Evolutionary conservation across 2,888 invertebrate species (phyloP), one percentile per base, ranked within the genome.

Genomic region (Gastracanthus pulcherrimus): DNA sequence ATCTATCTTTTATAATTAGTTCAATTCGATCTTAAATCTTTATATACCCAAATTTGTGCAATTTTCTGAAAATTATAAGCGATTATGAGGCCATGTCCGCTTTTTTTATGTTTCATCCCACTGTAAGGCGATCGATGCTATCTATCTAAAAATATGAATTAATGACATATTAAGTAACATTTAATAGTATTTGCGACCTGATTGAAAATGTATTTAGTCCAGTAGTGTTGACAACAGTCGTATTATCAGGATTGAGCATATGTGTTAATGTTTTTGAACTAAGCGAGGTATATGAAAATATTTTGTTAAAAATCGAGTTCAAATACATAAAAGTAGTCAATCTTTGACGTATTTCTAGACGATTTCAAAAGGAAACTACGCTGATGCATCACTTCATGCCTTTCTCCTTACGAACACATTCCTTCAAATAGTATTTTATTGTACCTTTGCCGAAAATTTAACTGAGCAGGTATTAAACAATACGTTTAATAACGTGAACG

Each of bases 151-250:
- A n/a, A n/a, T n/a, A n/a, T n/a, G n/a, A n/a, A n/a, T n/a, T n/a
- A n/a, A n/a, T n/a, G n/a, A 55, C 3, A 55, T 55, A 11, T 23
- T 55, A 5, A 26, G n/a, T 3, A 60, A 38, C n/a, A 23, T 26
- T 11, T 34, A 13, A 0, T 62, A 75, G 67, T 0, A 67, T 76
- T 13, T 67, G 66, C 23, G 36, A 76, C 11, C 13, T 64, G 62
- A 64, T 71, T 36, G 71, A 71, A 16, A 48, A 71, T 2, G 62
- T 78, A 34, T 78, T 78, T 5, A 78, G 71, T 26, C 78, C 78
- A 11, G 38, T 78, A 3, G 3, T 78, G 7, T 62, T 78, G 1
- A 55, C 62, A 34, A 71, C 51, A 6, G 48, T 71, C 64, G 0
- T 78, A n/a, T 11, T 78, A 11, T 34, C 78, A 5, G 38, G 58